A percentile compares a stretch with the other conserved stretches of the same genome.
Conservation (phyloP, 1,140 invertebrate species). For the Drosophila erecta region DNA sequence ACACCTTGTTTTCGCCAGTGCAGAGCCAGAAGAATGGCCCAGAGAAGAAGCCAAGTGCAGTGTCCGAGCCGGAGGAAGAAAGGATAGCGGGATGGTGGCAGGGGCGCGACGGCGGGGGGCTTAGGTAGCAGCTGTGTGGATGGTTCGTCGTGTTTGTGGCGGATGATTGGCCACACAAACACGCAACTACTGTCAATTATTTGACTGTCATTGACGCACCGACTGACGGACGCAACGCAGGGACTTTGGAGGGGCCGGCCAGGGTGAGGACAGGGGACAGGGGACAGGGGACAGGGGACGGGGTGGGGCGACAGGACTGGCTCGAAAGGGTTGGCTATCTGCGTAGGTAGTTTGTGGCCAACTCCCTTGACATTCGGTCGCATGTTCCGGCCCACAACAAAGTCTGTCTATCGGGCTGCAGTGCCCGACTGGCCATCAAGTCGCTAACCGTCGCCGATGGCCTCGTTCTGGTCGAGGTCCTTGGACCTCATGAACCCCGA, state of each 20-base stretch:
- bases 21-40: slow-evolving; percentile 26
- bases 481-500: slow-evolving; percentile 25
- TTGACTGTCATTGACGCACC: slow-evolving; percentile 81
- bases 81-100: slow-evolving; percentile 2
- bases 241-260: slow-evolving; percentile 12
- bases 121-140: slow-evolving; percentile 60
- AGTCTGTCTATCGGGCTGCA: slow-evolving; percentile 48
- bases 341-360: slow-evolving; percentile 57
- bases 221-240: slow-evolving; percentile 63
- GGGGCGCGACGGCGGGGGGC: background rate
- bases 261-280: background rate
- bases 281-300: background rate
- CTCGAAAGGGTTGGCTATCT: slow-evolving; percentile 35
- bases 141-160: slow-evolving; percentile 55
- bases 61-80: slow-evolving; percentile 38
- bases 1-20: slow-evolving; percentile 6
- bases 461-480: slow-evolving; percentile 26
- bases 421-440: slow-evolving; percentile 65
- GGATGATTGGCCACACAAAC: slow-evolving; percentile 82
- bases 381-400: slow-evolving; percentile 53
- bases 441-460: slow-evolving; percentile 62
- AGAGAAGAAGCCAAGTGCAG: slow-evolving; percentile 43
- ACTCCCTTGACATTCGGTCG: slow-evolving; percentile 74
- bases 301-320: slow-evolving; percentile 2
- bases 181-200: slow-evolving; percentile 84